Conservation (phyloP, 1,140 invertebrate genomes). For the Bombus fervidus region DNA sequence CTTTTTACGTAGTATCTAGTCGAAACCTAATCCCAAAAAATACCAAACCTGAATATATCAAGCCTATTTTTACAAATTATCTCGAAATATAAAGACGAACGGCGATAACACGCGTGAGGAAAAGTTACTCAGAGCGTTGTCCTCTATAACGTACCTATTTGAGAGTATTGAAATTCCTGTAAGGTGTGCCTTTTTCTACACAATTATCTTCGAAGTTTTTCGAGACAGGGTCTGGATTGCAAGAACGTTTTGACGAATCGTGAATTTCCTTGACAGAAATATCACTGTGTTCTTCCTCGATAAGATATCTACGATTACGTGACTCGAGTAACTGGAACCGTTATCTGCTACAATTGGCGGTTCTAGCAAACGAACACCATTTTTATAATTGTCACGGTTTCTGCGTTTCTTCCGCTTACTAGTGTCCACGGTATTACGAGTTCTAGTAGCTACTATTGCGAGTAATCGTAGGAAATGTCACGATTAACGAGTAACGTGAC, state of each 20-base stretch:
- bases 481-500: not conserved
- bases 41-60: too few relatives aligned
- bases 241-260: not conserved
- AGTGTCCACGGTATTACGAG: not conserved
- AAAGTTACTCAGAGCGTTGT: too few relatives aligned
- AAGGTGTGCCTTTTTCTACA: too few relatives aligned
- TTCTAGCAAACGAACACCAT: not conserved
- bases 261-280: not conserved
- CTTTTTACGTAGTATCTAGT: too few relatives aligned
- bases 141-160: too few relatives aligned
- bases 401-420: not conserved
- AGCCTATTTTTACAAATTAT: too few relatives aligned
- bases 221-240: not conserved
- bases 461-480: not conserved
- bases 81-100: too few relatives aligned
- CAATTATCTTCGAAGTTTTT: not conserved
- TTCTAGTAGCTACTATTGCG: not conserved
- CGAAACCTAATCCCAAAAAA: too few relatives aligned
- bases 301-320: conserved; percentile 12
- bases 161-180: too few relatives aligned
- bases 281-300: not conserved
- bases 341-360: conserved; percentile 1
- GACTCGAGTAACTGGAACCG: not conserved
- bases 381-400: not conserved
- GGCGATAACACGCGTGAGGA: accelerated